Percentiles rank a stretch among this genome's conserved stretches.
Evolutionary conservation across 2,113 vertebrate genomes (phyloP).

Genomic region (Gila orcuttii): DNA sequence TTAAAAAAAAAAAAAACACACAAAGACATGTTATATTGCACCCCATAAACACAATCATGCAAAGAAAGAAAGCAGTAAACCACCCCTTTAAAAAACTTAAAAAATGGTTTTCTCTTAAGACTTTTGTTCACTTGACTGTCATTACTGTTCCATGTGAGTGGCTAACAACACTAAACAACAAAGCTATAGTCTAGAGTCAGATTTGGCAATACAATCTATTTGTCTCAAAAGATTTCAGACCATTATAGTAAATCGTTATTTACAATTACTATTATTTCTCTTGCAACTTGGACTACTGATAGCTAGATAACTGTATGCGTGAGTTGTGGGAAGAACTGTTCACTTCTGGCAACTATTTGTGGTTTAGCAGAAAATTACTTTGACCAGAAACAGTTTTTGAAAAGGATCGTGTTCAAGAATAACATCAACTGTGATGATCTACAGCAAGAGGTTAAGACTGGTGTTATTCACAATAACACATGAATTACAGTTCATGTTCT

Average conservation of each 20-base stretch:
- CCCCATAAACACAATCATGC: too few species aligned
- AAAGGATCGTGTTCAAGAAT: not conserved
- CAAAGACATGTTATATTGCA: too few species aligned
- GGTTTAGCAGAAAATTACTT: not conserved
- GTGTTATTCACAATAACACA: not conserved
- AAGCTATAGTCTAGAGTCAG: too few species aligned
- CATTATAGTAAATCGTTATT: not conserved
- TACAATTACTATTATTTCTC: not conserved
- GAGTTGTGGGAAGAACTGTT: not conserved
- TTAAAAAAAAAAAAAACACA: too few species aligned
- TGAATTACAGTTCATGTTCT: not conserved
- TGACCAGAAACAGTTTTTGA: not conserved
- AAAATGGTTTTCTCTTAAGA: not conserved
- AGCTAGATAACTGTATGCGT: not conserved
- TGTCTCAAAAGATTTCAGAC: not conserved
- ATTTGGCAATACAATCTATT: too few species aligned
- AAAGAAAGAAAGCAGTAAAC: too few species aligned
- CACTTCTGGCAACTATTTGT: not conserved
- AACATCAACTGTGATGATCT: not conserved
- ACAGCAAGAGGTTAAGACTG: not conserved
- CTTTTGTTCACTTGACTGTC: not conserved
- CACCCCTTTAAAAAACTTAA: too few species aligned
- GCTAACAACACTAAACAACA: not conserved
- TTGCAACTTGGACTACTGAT: not conserved
- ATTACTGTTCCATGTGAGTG: not conserved